Evolutionary conservation across 2,113 vertebrate genomes (phyloP), one percentile per base, ranked within the genome.

Genomic region (Saccopteryx bilineata): DNA sequence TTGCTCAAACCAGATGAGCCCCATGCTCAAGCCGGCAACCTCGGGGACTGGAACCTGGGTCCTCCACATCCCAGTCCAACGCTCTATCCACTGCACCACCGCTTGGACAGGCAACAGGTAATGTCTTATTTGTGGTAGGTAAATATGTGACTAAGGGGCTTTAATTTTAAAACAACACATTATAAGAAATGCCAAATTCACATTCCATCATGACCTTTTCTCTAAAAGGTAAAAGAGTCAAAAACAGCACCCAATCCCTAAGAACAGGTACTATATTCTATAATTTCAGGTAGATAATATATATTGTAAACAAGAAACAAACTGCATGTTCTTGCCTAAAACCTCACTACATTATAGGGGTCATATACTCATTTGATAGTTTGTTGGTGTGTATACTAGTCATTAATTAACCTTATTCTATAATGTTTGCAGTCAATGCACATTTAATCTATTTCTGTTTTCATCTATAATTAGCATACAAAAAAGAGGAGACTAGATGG

Each of bases 401-500:
- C 19, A 28, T 90, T 84, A 60, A 28, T 90, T 84, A 60, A 69
- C 46, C 19, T 80, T 92, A 50, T 24, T 58, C 24, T 46, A 61
- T 18, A 54, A 19, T 17, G 24, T 76, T 24, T 56, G 15, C 24
- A 52, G 15, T 75, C 52, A 33, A 66, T 26, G 9, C 6, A 54
- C n/a, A n/a, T 21, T 11, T 7, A 5, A 74, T 79, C 10, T 69
- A 66, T 31, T 78, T 96, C 4, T 75, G 61, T 50, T 85, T 93
- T 76, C 56, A 82, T 24, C 8, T 78, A 78, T 71, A 91, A 54
- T 76, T 50, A 82, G n/a, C 48, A 93, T 90, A 54, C 21, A 66
- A 80, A 87, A 90, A 71, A 26, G 12, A 2, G 7, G n/a, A 2
- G 2, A n/a, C 6, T 1, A 68, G 2, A 46, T 54, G 26, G 33